Percentiles rank a stretch among this genome's conserved stretches.
Conservation (phyloP, 35 echinoderm and acorn worm species). For the Ptychodera flava region DNA sequence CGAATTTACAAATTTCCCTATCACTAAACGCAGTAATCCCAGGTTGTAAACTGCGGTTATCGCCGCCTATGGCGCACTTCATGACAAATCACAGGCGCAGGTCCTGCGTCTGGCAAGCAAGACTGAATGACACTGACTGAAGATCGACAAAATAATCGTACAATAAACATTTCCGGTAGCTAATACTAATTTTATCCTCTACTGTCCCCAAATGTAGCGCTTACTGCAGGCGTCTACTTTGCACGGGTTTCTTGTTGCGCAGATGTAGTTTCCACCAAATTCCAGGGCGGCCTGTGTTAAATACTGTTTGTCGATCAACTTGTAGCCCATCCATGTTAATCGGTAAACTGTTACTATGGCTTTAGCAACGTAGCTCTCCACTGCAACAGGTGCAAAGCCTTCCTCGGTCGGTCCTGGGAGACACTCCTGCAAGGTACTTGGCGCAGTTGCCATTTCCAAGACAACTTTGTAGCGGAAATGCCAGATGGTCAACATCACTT, state of each 20-base stretch:
- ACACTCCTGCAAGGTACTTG: constrained; percentile 47
- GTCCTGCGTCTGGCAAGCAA: no score
- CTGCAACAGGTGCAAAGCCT: constrained; percentile 48
- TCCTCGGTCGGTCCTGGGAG: constrained; percentile 49
- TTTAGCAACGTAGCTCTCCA: constrained; percentile 56
- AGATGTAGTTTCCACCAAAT: constrained; percentile 66
- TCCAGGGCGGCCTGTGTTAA: constrained; percentile 49
- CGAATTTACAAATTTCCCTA: no score
- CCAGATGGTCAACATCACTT: constrained; percentile 19
- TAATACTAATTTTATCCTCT: no score
- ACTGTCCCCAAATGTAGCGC: no score
- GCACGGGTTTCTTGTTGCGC: background rate
- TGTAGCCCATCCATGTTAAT: constrained; percentile 5
- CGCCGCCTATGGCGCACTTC: no score
- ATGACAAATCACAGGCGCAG: no score
- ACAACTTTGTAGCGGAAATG: constrained; percentile 26
- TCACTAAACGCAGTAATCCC: no score
- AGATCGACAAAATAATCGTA: no score
- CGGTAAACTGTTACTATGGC: constrained; percentile 25
- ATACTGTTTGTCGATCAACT: constrained; percentile 21
- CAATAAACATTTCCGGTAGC: no score
- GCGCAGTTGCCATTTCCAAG: constrained; percentile 20
- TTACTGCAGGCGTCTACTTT: no score
- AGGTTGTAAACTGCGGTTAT: no score
- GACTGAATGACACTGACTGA: no score